A percentile compares a stretch with the other conserved stretches of the same genome.
Conservation (phyloP, 2,888 invertebrate genomes). For the Pyrocoelia pectoralis region DNA sequence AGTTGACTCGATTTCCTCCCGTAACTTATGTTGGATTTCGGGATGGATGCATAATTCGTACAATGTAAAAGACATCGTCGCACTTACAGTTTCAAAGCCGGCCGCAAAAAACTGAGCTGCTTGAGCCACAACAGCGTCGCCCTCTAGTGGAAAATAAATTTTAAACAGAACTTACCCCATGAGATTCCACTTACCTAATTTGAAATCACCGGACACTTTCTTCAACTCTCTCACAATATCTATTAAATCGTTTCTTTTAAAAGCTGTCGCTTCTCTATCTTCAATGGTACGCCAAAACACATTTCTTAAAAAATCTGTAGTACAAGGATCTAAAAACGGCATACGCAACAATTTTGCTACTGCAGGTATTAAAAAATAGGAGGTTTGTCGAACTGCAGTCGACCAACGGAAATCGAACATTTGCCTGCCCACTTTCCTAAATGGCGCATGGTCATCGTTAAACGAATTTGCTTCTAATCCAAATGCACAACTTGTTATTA, state of each 20-base stretch:
- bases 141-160: constrained; percentile 57
- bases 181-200: constrained; percentile 23
- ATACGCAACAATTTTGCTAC: constrained; percentile 44
- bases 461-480: constrained; percentile 58
- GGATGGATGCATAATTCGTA: constrained; percentile 65
- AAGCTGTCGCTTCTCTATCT: constrained; percentile 40
- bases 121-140: constrained; percentile 66
- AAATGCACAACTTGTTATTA: constrained; percentile 60
- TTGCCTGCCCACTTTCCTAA: constrained; percentile 51
- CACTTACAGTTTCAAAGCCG: constrained; percentile 69
- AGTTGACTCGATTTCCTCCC: constrained; percentile 61
- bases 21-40: constrained; percentile 63
- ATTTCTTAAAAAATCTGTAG: constrained; percentile 46
- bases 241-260: constrained; percentile 52
- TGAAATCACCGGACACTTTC: constrained; percentile 15
- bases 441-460: constrained; percentile 53
- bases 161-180: too few species aligned
- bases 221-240: constrained; percentile 43
- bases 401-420: constrained; percentile 50
- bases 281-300: constrained; percentile 49
- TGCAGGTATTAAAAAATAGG: constrained; percentile 46
- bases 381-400: constrained; percentile 44
- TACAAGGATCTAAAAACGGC: constrained; percentile 43
- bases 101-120: constrained; percentile 68
- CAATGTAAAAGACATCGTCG: constrained; percentile 65